Evolutionary conservation across 2,888 invertebrate genomes (phyloP), one percentile per base, ranked within the genome.

Genomic region (Hirtodrosophila alboralis): DNA sequence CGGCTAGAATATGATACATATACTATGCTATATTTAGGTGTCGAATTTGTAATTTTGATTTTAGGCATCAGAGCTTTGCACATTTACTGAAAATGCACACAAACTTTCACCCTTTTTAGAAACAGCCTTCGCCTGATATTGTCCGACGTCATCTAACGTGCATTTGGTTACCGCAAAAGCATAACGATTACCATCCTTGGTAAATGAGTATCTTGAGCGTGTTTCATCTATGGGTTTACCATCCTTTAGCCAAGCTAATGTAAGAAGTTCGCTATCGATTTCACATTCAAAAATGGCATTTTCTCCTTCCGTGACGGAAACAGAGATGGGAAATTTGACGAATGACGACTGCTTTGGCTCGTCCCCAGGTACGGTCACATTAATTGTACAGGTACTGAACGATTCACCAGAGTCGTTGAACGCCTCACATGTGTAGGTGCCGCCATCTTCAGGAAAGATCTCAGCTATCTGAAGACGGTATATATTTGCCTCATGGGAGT

Each of bases 361-460:
- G 91, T 98, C 97, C 62, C 96, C 97, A 31, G 97, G 96, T 75
- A 97, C 97, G 58, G 93, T 90, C 58, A 98, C 97, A 84, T 95
- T 94, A 61, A 98, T 93, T 70, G 96, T 95, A 91, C 97, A 97
- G 79, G 96, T 96, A 88, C 97, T 97, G 93, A 97, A 97, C 73
- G 96, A 96, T 91, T 97, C 97, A 70, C 97, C 97, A 45, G 95
- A 95, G 91, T 97, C 96, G 91, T 97, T 98, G 92, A 97, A 97
- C 72, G 98, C 97, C 91, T 98, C 98, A 91, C 98, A 98, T 10
- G 97, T 97, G 92, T 98, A 98, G 9, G 96, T 96, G 61, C 98
- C 98, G 88, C 94, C 92, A 67, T 90, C 90, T 91, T 98, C 98
- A 1, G 98, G 98, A 95, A 97, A 98, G 89, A 98, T 96, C 91